Evolutionary conservation across 1,140 invertebrate genomes (phyloP).

Genomic region (Drosophila punjabiensis): DNA sequence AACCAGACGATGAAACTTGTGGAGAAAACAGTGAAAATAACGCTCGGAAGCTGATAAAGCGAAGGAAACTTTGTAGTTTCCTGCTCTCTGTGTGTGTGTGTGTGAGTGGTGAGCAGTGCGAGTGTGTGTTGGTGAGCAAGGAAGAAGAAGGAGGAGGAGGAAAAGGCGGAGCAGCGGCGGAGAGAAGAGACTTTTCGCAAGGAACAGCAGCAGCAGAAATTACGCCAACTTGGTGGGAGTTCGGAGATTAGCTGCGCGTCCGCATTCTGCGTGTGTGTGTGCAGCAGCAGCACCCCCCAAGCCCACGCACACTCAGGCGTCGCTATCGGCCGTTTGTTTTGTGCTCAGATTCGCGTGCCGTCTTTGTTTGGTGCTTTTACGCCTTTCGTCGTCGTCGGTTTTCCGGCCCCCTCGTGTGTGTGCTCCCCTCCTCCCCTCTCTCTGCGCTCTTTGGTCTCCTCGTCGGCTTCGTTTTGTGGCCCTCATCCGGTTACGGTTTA

Average conservation of each 20-base stretch:
- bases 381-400: constrained; percentile 13
- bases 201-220: constrained; percentile 59
- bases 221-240: constrained; percentile 77
- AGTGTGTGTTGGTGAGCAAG: constrained; percentile 8
- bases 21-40: constrained; percentile 13
- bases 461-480: constrained; percentile 48
- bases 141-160: constrained; percentile 29
- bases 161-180: constrained; percentile 7
- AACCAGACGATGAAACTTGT: constrained; percentile 25
- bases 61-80: constrained; percentile 13
- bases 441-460: background rate
- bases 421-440: constrained; percentile 1
- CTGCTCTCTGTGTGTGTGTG: constrained; percentile 17
- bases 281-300: constrained; percentile 64
- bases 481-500: constrained; percentile 15
- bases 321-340: constrained; percentile 70
- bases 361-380: constrained; percentile 32
- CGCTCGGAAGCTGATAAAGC: constrained; percentile 10
- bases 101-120: constrained; percentile 11
- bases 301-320: constrained; percentile 34
- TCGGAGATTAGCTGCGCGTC: constrained; percentile 66
- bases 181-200: constrained; percentile 35
- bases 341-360: constrained; percentile 73
- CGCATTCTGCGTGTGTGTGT: constrained; percentile 25
- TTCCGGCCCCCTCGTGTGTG: constrained; percentile 18